These are phyloP conservation scores for Trichopria drosophilae DNA, from an alignment of 2,888 invertebrate genomes.

Conservation along the genomic window DNA sequence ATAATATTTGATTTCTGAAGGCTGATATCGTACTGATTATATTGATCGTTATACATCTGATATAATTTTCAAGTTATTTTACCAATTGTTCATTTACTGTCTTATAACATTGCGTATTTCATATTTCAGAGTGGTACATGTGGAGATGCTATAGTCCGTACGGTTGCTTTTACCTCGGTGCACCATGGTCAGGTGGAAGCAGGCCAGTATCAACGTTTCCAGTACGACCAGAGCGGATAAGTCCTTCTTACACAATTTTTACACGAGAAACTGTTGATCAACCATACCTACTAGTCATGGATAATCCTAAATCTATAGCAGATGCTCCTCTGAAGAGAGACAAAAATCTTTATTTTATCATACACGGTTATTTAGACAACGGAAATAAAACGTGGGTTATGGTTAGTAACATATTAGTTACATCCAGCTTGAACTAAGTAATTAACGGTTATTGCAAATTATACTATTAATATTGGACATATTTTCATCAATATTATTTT, in stretches of 20 bases:
- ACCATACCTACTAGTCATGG: conserved; percentile 69
- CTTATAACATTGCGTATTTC: too few species aligned
- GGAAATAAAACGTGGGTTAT: conserved; percentile 80
- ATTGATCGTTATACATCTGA: too few species aligned
- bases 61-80: too few species aligned
- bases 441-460: background rate
- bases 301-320: conserved; percentile 67
- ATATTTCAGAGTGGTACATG: conserved; percentile 53
- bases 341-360: conserved; percentile 73
- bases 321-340: conserved; percentile 65
- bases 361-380: conserved; percentile 86
- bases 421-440: background rate
- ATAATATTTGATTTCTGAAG: too few species aligned
- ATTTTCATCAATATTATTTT: background rate
- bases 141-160: conserved; percentile 75
- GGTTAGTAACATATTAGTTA: conserved; percentile 48
- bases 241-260: conserved; percentile 66
- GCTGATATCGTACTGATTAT: too few species aligned
- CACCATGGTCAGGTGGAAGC: conserved; percentile 77
- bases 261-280: conserved; percentile 61
- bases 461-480: background rate
- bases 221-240: conserved; percentile 68
- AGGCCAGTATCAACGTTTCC: conserved; percentile 82
- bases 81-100: too few species aligned
- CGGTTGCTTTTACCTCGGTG: conserved; percentile 78